phyloP scores from a whole-genome alignment of 2,888 invertebrate genomes.

The Harpalus rufipes region DNA sequence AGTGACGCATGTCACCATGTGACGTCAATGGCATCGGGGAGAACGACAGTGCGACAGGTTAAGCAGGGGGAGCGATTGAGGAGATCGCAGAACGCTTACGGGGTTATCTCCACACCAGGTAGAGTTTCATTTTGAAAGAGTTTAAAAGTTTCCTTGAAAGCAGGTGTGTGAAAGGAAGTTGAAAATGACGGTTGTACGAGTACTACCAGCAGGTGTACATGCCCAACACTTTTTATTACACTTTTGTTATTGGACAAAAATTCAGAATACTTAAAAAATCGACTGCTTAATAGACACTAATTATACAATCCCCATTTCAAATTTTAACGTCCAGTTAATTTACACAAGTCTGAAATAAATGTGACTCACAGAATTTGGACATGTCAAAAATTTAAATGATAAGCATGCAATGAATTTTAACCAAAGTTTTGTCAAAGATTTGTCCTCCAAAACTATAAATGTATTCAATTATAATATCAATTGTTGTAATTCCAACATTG shows the following conservation, averaged over 20 bases:
- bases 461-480: neutral
- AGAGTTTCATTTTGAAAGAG: neutral
- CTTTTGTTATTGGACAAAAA: too few species aligned
- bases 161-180: neutral
- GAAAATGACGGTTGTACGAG: neutral
- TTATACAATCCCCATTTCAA: too few species aligned
- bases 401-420: neutral
- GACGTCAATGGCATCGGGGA: constrained; percentile 80
- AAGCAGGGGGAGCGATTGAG: constrained; percentile 82
- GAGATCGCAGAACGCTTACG: constrained; percentile 74
- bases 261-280: too few species aligned
- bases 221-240: too few species aligned
- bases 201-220: neutral
- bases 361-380: neutral
- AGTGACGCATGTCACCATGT: constrained; percentile 79
- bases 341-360: neutral
- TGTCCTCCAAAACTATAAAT: neutral
- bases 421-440: neutral
- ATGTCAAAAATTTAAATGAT: neutral
- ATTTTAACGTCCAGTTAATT: neutral
- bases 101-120: constrained; percentile 52
- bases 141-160: neutral
- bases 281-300: too few species aligned
- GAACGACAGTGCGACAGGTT: constrained; percentile 84
- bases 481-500: neutral